phyloP scores from a whole-genome alignment of 2,113 vertebrate genomes.

The Taurulus bubalis region DNA sequence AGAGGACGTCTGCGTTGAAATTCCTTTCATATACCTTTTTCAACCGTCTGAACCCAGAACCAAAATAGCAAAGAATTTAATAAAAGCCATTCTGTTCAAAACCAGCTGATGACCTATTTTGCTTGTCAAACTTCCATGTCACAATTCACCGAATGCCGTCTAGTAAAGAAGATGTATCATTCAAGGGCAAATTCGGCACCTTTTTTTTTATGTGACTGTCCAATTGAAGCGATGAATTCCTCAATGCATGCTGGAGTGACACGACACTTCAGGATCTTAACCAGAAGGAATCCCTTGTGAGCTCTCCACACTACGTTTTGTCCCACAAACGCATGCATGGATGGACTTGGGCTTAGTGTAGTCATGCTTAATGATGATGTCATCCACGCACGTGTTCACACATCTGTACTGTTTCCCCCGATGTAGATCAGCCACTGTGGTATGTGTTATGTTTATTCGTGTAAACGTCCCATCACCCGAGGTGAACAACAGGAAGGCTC shows the following conservation, averaged over 20 bases:
- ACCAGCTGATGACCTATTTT: constrained; percentile 32
- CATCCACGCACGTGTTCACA: not conserved
- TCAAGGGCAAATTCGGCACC: not conserved
- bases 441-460: not conserved
- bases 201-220: not conserved
- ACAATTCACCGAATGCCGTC: not conserved
- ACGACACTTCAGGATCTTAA: not conserved
- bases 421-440: not conserved
- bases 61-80: constrained; percentile 44
- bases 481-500: not conserved
- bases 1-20: not conserved
- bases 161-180: not conserved
- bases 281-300: not conserved
- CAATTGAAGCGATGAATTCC: too few species aligned
- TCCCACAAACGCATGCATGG: not conserved
- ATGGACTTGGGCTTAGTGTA: not conserved
- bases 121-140: not conserved
- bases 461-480: not conserved
- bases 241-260: not conserved
- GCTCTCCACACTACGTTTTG: not conserved
- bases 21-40: constrained; percentile 1
- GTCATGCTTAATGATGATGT: not conserved
- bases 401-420: not conserved
- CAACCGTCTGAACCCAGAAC: not conserved
- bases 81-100: constrained; percentile 23